These are phyloP conservation scores for Heliconius congener DNA, from an alignment of 1,140 invertebrate genomes.

Conservation along the genomic window DNA sequence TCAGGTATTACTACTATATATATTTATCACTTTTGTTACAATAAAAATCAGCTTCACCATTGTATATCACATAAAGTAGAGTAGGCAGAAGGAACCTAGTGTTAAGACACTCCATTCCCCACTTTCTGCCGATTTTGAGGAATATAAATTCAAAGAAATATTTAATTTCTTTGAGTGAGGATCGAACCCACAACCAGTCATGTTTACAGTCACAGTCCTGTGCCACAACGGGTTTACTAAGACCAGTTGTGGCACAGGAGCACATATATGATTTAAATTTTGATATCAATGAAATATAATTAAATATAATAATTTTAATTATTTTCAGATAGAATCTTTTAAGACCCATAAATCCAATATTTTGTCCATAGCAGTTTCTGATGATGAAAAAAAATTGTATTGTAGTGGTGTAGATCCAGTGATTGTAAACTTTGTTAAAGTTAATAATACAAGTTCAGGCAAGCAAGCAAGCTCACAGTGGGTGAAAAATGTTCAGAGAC, in stretches of 20 bases:
- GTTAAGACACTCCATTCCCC: no score
- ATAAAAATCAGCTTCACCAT: no score
- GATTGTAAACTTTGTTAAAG: constrained; percentile 86
- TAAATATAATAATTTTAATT: constrained; percentile 5
- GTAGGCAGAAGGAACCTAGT: no score
- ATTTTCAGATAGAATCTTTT: constrained; percentile 84
- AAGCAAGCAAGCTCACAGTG: constrained; percentile 81
- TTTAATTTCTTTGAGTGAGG: no score
- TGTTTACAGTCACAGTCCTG: no score
- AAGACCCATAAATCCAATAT: constrained; percentile 91
- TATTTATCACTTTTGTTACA: neutral
- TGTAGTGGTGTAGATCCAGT: constrained; percentile 92
- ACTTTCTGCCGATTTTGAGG: no score
- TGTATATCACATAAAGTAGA: no score
- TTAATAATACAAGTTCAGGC: constrained; percentile 67
- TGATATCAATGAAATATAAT: neutral
- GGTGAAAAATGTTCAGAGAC: constrained; percentile 89
- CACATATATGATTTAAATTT: neutral
- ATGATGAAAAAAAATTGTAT: constrained; percentile 86
- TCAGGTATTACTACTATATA: constrained; percentile 63
- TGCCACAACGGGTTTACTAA: no score
- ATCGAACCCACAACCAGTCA: no score
- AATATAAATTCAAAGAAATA: no score
- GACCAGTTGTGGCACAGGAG: no score
- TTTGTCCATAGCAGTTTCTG: constrained; percentile 86